These are phyloP conservation scores for Nesometra sesokonis DNA, from an alignment of 35 echinoderm and acorn worm genomes.

Conservation along the genomic window DNA sequence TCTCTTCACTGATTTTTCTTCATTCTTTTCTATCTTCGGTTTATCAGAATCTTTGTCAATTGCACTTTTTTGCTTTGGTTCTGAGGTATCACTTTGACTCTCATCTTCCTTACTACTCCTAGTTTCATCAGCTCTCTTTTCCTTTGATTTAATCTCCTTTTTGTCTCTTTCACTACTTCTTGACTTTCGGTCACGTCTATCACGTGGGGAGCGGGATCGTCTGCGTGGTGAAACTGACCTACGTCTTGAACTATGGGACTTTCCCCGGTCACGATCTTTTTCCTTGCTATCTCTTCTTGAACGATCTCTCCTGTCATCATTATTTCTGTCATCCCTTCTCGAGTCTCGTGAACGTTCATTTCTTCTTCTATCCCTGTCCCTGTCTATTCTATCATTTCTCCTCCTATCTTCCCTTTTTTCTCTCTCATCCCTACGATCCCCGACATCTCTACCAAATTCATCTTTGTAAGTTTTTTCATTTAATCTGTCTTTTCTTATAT, in stretches of 20 bases:
- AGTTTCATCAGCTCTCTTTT: neutral
- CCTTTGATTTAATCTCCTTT: neutral
- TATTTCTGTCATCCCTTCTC: neutral
- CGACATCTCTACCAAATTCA: neutral
- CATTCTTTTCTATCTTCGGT: neutral
- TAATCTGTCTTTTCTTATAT: neutral
- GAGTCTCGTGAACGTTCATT: neutral
- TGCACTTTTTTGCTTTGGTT: neutral
- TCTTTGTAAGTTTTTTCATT: neutral
- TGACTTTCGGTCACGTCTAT: neutral
- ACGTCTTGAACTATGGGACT: neutral
- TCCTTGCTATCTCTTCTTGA: neutral
- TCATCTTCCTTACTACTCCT: neutral
- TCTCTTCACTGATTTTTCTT: constrained; percentile 8
- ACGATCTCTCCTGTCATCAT: neutral
- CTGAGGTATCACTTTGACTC: neutral
- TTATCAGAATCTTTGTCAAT: neutral
- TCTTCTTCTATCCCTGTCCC: neutral
- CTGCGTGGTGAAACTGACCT: neutral
- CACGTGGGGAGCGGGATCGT: neutral
- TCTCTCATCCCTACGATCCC: neutral
- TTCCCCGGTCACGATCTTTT: neutral
- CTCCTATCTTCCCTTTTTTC: neutral
- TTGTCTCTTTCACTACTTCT: neutral
- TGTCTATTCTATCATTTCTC: neutral